Evolutionary conservation across 2,888 invertebrate species (phyloP).

Genomic region (Ommatoiulus sabulosus): DNA sequence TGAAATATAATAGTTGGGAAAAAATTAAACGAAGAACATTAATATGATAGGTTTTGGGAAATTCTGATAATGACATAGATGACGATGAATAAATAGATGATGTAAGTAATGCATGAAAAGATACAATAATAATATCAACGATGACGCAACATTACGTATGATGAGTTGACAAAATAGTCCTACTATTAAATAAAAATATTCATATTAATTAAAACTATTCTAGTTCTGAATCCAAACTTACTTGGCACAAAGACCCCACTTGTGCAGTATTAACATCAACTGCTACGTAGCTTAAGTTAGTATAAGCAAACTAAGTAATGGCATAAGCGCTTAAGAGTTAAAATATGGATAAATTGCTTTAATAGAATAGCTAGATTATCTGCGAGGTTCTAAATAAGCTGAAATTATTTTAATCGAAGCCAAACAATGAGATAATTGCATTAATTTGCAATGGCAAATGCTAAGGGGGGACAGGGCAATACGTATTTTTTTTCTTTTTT

Average conservation of each 20-base stretch:
- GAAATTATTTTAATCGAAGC: background rate
- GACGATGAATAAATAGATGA: too few relatives aligned
- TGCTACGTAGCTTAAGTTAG: conserved; percentile 10
- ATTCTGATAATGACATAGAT: too few relatives aligned
- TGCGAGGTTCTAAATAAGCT: background rate
- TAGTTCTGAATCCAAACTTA: background rate
- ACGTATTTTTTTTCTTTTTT: too few relatives aligned
- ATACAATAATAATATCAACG: too few relatives aligned
- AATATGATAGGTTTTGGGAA: too few relatives aligned
- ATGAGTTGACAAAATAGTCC: too few relatives aligned
- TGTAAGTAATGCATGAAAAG: too few relatives aligned
- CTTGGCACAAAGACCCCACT: background rate
- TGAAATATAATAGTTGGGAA: too few relatives aligned
- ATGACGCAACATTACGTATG: too few relatives aligned
- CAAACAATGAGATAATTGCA: background rate
- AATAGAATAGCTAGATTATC: background rate
- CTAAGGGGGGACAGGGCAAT: background rate
- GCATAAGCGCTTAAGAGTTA: background rate
- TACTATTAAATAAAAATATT: background rate
- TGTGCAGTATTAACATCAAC: background rate
- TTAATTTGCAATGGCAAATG: background rate
- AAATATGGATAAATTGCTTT: background rate
- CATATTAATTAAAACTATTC: background rate
- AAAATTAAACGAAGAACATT: too few relatives aligned
- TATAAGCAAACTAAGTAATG: background rate